Base-by-base conservation (phyloP, 2,797 vertebrate species). In the Crocodylus rhombifer region DNA sequence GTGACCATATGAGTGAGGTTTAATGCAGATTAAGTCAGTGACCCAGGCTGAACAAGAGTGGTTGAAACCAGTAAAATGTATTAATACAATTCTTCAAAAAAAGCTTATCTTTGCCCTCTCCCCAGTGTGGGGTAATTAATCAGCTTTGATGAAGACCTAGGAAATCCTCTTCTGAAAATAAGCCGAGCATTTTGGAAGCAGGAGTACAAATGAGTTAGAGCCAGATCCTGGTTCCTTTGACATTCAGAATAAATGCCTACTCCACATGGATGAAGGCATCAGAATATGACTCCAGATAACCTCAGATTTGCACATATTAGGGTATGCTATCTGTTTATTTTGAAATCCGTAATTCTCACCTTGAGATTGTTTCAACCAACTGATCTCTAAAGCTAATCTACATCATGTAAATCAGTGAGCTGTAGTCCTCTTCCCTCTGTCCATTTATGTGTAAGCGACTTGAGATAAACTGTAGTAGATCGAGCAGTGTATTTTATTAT, bases 41-140 rank as follows among this genome's bases (percentile, higher is more conserved):
- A 87, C 86, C 76, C 80, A 78, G 61, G 42, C 76, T 86, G 73
- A 64, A 42, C 10, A 11, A 69, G 26, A 79, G 60, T 4, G 20
- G 17, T 64, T 71, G 79, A 82, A 88, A 82, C 26, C 42, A 82
- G 76, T 30, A 36, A 87, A 90, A 82, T 12, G 4, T 4, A 76
- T 82, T 65, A 87, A 80, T 23, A 23, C 15, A 17, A 73, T 77
- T 62, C 82, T 80, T 75, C 61, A 63, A 71, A 84, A 51, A 55
- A 80, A 71, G 33, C 62, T 86, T 56, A 73, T 87, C 0, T 0
- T n/a, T 92, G 80, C 42, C 71, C 28, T 76, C n/a, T 96, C 78
- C 81, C 76, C 61, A 64, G 15, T 0, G 55, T 61, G 87, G 71
- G n/a, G 57, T 80, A 90, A 92, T 96, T 83, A 91, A 85, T 92